Percentiles rank a stretch among this genome's conserved stretches.
Evolutionary conservation across 2,797 vertebrate species (phyloP).

Genomic region (Channa striata): DNA sequence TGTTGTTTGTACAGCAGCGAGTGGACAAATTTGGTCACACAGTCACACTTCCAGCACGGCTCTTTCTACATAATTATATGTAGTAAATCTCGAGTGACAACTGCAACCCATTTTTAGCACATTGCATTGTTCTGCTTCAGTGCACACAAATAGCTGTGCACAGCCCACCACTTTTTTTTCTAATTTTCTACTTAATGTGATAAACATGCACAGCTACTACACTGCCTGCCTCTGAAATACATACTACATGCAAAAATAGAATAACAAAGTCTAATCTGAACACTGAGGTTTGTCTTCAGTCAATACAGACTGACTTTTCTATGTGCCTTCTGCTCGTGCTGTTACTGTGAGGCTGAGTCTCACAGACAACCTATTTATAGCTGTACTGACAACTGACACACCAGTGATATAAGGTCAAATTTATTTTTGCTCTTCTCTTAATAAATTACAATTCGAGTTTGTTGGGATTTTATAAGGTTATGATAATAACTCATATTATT

Average conservation of each 20-base stretch:
- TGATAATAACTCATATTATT: not conserved
- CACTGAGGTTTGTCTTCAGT: constrained; percentile 6
- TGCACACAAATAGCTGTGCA: constrained; percentile 44
- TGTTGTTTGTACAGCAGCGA: constrained; percentile 27
- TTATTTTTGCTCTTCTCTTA: constrained; percentile 33
- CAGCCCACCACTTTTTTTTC: not conserved
- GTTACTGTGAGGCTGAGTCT: constrained; percentile 45
- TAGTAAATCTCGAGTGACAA: constrained; percentile 27
- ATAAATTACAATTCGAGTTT: constrained; percentile 18
- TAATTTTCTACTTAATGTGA: not conserved
- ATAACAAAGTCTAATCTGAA: constrained; percentile 9
- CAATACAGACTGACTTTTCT: constrained; percentile 22
- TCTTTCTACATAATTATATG: constrained; percentile 27
- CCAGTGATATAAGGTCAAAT: constrained; percentile 62
- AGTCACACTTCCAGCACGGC: constrained; percentile 5
- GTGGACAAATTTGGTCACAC: constrained; percentile 15
- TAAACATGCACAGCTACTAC: not conserved
- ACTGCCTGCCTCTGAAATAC: not conserved
- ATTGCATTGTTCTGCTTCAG: constrained; percentile 40
- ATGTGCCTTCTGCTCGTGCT: constrained; percentile 35
- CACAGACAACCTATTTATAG: constrained; percentile 72
- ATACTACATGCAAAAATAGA: not conserved
- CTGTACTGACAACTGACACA: constrained; percentile 62
- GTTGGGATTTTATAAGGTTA: constrained; percentile 3
- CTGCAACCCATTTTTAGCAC: constrained; percentile 56